Base-by-base conservation (phyloP, 1,140 invertebrate genomes). In the Megathymus violae region DNA sequence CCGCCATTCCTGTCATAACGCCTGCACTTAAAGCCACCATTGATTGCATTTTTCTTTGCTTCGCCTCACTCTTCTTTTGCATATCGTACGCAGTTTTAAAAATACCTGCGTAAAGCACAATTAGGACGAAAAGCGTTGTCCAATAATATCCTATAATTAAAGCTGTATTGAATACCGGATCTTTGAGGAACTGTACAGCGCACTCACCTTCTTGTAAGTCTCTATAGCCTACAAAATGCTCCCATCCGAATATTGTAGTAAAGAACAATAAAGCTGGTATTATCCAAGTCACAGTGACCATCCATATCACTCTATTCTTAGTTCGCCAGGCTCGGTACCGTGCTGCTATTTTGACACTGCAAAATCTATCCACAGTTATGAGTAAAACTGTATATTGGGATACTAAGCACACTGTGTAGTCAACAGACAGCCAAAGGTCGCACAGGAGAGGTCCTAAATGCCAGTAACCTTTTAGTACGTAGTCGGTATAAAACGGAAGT, bases 321-420 rank as follows among this genome's bases (percentile, higher is more conserved):
- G 99, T 99, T 41, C 99, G 93, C 99, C 99, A 99, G 74, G 97
- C 95, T 46, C 99, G 93, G 90, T 99, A 99, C 77, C 96, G 96
- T 0, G 99, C 98, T 1, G 99, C 98, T 63, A 99, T 99, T 93
- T 99, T 99, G 0, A 99, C 99, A 4, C 98, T 99, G 89, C 98
- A 99, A 91, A 98, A 99, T 65, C 99, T 94, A 91, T 99, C 99
- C 48, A 99, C 97, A 9, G 99, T 99, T 70, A 99, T 99, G 44
- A 99, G 93, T 17, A 99, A 94, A 1, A 99, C 99, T 0, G 99
- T 99, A 88, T 99, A 99, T 88, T 99, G 99, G 1, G 98, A 99
- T 3, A 99, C 98, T 14, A 99, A 93, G 83, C 99, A 99, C 0
- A 99, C 98, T 3, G 98, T 99, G 91, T 99, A 99, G 91, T 99